Evolutionary conservation across 2,888 invertebrate species (phyloP).

Genomic region (Drepana falcataria): DNA sequence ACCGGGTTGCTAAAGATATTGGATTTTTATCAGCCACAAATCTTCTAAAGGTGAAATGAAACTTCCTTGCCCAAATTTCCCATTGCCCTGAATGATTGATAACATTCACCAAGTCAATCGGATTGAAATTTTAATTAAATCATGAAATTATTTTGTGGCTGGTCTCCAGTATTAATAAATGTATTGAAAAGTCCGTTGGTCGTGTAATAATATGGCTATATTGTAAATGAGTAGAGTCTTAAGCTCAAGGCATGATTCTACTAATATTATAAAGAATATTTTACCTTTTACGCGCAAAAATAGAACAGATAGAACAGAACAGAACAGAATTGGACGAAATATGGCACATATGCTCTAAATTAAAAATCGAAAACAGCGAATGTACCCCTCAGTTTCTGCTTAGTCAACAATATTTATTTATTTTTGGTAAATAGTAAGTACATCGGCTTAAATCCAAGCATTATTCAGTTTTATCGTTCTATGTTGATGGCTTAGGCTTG

Average conservation of each 20-base stretch:
- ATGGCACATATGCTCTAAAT: too few relatives aligned
- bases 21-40: constrained; percentile 22
- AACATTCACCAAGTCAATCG: constrained; percentile 1
- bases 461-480: background rate
- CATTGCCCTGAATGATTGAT: constrained; percentile 1
- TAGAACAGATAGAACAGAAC: too few relatives aligned
- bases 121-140: background rate
- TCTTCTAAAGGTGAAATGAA: constrained; percentile 15
- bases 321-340: too few relatives aligned
- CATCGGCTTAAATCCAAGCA: background rate
- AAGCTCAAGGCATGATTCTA: too few relatives aligned
- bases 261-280: too few relatives aligned
- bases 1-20: constrained; percentile 39
- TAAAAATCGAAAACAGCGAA: too few relatives aligned
- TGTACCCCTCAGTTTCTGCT: too few relatives aligned
- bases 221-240: too few relatives aligned
- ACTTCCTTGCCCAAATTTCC: constrained; percentile 12
- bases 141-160: background rate
- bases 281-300: too few relatives aligned
- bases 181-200: constrained; percentile 19
- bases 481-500: background rate
- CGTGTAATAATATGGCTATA: too few relatives aligned
- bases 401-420: too few relatives aligned
- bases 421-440: background rate
- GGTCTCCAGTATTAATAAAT: background rate